Conservation (phyloP, 2,113 vertebrate species). For the Cyanistes caeruleus region DNA sequence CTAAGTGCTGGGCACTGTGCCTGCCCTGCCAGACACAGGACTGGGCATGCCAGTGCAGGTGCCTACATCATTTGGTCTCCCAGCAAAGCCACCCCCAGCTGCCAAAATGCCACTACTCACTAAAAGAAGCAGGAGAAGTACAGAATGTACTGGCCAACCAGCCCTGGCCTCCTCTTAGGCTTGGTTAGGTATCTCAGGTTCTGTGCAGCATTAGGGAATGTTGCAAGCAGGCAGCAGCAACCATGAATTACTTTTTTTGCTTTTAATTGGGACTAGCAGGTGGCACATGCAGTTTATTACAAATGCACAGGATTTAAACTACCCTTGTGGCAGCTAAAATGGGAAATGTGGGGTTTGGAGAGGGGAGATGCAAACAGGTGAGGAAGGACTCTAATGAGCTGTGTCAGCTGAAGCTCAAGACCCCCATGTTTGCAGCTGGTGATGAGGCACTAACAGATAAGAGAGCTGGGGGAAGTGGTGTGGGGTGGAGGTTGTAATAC, state of each 20-base stretch:
- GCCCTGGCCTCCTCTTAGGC: not conserved
- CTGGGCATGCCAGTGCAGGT: not conserved
- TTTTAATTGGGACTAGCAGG: not conserved
- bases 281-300: not conserved
- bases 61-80: accelerated
- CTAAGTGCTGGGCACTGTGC: not conserved
- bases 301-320: not conserved
- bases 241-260: not conserved
- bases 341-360: not conserved
- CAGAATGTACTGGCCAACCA: not conserved
- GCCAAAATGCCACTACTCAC: not conserved
- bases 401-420: not conserved
- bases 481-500: not conserved
- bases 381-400: not conserved
- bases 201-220: accelerated
- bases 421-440: not conserved
- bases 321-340: not conserved
- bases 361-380: not conserved
- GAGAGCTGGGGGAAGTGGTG: not conserved
- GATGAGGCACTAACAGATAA: not conserved
- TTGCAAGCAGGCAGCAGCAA: not conserved
- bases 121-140: not conserved
- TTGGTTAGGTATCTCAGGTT: accelerated
- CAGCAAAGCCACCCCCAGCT: not conserved
- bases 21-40: not conserved